Evolutionary conservation across 1,140 invertebrate species (phyloP), one percentile per base, ranked within the genome.

Genomic region (Spodoptera litura): DNA sequence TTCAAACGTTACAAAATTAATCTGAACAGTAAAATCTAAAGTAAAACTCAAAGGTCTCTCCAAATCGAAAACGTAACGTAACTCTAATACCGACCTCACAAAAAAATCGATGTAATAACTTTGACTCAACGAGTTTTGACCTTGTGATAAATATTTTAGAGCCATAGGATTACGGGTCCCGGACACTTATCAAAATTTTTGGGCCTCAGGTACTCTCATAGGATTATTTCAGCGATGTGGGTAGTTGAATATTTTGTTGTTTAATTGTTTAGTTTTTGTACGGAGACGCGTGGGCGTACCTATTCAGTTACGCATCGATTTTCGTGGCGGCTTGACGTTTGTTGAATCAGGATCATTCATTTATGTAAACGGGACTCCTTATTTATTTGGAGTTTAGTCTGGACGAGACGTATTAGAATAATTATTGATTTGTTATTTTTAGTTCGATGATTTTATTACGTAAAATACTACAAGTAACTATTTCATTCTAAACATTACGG

Each of bases 131-230:
- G 49, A 53, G 49, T 70, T 70, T 31, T 20, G 66, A 70, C 66
- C 66, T 70, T 70, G 62, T 11, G 66, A 53, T 70, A 49, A 70
- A 70, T 70, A 70, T 70, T 70, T 70, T n/a, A 70, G 44, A 20
- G 10, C 62, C 20, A 52, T 70, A 6, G 66, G 66, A 70, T 70
- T 70, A 70, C 61, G 62, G 38, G 62, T 38, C 15, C 10, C 62
- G 38, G 62, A 70, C 66, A 51, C 44, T 13, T 31, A 53, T 27
- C 49, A 25, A 70, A 53, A 70, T 52, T 70, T 70, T 70, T 52
- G 66, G 62, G 38, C 38, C 49, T 6, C 44, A 25, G 66, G 49
- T 53, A 70, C 66, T 70, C 66, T 70, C 49, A 4, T 2, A 13
- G 66, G 66, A 70, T 70, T 70, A 70, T 20, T 2, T 20, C 20